These are phyloP conservation scores for Timema cristinae DNA, from an alignment of 2,888 invertebrate genomes.

Conservation along the genomic window DNA sequence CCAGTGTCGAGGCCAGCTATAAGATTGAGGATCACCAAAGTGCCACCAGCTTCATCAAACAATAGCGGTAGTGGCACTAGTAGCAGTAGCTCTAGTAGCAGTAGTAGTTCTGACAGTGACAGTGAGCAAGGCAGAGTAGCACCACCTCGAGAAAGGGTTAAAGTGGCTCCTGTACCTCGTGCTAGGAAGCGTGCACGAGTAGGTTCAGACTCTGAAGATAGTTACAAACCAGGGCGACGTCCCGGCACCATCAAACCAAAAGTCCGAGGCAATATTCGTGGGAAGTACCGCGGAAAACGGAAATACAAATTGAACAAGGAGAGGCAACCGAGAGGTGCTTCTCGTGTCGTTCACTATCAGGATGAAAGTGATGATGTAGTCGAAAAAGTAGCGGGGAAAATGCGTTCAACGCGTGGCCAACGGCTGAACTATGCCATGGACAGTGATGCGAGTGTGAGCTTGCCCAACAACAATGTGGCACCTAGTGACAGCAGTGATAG, in stretches of 20 bases:
- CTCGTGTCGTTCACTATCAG: slow-evolving; percentile 22
- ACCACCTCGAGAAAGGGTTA: not conserved
- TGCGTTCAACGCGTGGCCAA: slow-evolving; percentile 8
- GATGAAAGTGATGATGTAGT: slow-evolving; percentile 30
- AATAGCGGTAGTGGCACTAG: slow-evolving; percentile 13
- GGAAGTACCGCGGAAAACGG: slow-evolving; percentile 15
- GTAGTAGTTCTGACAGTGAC: slow-evolving; percentile 12
- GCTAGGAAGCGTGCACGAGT: slow-evolving; percentile 21
- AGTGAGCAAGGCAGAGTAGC: slow-evolving; percentile 9
- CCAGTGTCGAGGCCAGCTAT: slow-evolving; percentile 26
- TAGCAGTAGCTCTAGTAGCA: slow-evolving; percentile 13
- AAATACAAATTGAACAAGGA: not conserved
- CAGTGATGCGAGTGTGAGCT: not conserved
- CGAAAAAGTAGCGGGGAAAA: slow-evolving; percentile 33
- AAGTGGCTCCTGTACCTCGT: slow-evolving; percentile 9
- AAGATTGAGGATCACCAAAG: slow-evolving; percentile 24
- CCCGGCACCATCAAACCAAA: too few relatives aligned
- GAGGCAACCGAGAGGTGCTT: slow-evolving; percentile 10
- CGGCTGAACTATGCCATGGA: slow-evolving; percentile 19
- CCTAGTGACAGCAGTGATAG: not conserved
- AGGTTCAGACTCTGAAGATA: slow-evolving; percentile 51
- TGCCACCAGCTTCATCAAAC: not conserved
- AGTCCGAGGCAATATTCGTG: not conserved
- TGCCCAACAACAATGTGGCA: not conserved
- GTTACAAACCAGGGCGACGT: slow-evolving; percentile 48